Evolutionary conservation across 2,113 vertebrate species (phyloP).

Genomic region (Echinops telfairi): DNA sequence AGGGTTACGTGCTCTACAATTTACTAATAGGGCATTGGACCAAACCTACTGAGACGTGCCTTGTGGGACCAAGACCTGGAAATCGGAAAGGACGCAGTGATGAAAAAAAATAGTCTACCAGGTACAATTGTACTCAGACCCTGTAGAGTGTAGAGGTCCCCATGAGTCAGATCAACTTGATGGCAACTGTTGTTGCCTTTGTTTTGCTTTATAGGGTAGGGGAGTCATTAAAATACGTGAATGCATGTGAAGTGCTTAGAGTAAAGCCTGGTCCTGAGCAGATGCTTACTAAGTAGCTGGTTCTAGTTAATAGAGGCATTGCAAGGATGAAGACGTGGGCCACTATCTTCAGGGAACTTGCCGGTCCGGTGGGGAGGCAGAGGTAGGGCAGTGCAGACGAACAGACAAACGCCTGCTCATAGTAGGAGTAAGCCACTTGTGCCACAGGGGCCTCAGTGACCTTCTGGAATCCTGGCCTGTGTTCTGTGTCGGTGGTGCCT

Average conservation of each 20-base stretch:
- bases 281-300: no score
- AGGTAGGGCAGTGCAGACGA: not conserved
- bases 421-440: not conserved
- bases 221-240: not conserved
- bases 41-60: not conserved
- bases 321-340: not conserved
- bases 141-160: not conserved
- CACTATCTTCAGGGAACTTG: not conserved
- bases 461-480: not conserved
- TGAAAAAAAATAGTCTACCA: no score
- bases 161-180: not conserved
- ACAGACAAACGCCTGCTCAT: not conserved
- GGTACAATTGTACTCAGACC: not conserved
- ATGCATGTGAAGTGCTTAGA: not conserved
- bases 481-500: no score
- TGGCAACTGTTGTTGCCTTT: not conserved
- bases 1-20: not conserved
- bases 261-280: not conserved
- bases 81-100: not conserved
- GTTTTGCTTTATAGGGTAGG: not conserved
- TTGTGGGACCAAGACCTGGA: not conserved
- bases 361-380: not conserved
- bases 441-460: not conserved
- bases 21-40: not conserved
- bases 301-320: not conserved